Conservation (phyloP, 2,797 vertebrate species). For the Myoxocephalus aenaeus region DNA sequence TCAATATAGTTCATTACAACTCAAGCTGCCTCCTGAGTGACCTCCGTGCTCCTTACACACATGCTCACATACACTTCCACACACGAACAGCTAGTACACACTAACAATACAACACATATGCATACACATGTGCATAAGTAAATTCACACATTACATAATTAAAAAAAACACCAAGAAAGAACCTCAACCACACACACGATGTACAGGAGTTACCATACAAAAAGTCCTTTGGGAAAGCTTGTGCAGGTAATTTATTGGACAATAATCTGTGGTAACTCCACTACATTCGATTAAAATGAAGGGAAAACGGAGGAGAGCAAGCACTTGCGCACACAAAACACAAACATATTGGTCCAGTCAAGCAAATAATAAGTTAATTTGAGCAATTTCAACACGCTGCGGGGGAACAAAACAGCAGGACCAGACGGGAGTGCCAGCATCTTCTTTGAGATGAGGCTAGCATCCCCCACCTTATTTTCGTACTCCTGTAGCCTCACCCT, state of each 20-base stretch:
- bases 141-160: slow-evolving; percentile 37
- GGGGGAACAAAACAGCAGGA: slow-evolving; percentile 85
- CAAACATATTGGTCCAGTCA: slow-evolving; percentile 89
- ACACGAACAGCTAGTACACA: slow-evolving; percentile 38
- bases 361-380: slow-evolving; percentile 92
- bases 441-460: slow-evolving; percentile 74
- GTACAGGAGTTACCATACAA: slow-evolving; percentile 47
- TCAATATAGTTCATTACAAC: slow-evolving; percentile 90
- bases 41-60: slow-evolving; percentile 69
- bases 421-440: slow-evolving; percentile 75
- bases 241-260: slow-evolving; percentile 75
- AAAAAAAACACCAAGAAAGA: slow-evolving; percentile 33
- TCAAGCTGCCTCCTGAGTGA: slow-evolving; percentile 80
- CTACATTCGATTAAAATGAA: slow-evolving; percentile 82
- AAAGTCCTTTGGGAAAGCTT: slow-evolving; percentile 60
- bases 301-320: slow-evolving; percentile 55
- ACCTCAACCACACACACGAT: slow-evolving; percentile 15
- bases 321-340: slow-evolving; percentile 80
- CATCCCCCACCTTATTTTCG: slow-evolving; percentile 60
- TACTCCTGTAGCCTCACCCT: slow-evolving; percentile 54
- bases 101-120: slow-evolving; percentile 25
- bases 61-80: slow-evolving; percentile 32
- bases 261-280: slow-evolving; percentile 76
- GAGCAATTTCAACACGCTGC: slow-evolving; percentile 87
- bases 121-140: slow-evolving; percentile 19